Percentiles rank a stretch among this genome's conserved stretches.
These are phyloP conservation scores for Montipora capricornis DNA, from an alignment of 64 coral and sea anemone genomes.

Conservation along the genomic window DNA sequence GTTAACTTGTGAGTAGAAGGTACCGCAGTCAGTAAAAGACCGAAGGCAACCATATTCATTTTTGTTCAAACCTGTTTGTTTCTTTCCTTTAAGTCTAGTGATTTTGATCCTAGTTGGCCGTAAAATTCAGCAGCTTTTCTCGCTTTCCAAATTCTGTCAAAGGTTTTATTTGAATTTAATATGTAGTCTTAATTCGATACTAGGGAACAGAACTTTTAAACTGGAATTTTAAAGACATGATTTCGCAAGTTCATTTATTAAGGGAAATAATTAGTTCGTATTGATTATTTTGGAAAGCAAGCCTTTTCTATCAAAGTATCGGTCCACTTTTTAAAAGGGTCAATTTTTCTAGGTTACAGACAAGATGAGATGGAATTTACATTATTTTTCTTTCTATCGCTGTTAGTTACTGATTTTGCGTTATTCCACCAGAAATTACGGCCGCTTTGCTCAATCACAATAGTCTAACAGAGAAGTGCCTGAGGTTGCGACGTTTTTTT, in stretches of 20 bases:
- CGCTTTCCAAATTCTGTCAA: too few relatives aligned
- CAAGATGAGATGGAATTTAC: not conserved
- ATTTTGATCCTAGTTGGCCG: too few relatives aligned
- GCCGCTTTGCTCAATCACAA: not conserved
- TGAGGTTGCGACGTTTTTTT: not conserved
- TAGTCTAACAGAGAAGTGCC: not conserved
- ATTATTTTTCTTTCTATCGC: not conserved
- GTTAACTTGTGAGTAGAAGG: too few relatives aligned
- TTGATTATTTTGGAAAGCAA: not conserved
- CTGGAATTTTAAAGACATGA: not conserved
- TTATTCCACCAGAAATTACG: not conserved
- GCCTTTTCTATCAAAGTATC: not conserved
- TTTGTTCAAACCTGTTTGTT: too few relatives aligned
- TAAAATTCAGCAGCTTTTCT: not conserved
- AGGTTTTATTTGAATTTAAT: too few relatives aligned
- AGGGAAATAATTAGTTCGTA: not conserved
- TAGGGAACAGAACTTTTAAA: slow-evolving; percentile 10
- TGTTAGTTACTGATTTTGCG: not conserved
- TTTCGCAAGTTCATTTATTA: not conserved
- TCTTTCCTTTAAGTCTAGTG: too few relatives aligned
- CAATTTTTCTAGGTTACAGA: slow-evolving; percentile 15
- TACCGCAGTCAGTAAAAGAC: too few relatives aligned
- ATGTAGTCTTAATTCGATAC: not conserved
- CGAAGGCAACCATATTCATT: too few relatives aligned
- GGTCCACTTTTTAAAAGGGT: not conserved